These are phyloP conservation scores for Mesorhabditis sp. DNA, from an alignment of 2,888 invertebrate species.

Conservation along the genomic window DNA sequence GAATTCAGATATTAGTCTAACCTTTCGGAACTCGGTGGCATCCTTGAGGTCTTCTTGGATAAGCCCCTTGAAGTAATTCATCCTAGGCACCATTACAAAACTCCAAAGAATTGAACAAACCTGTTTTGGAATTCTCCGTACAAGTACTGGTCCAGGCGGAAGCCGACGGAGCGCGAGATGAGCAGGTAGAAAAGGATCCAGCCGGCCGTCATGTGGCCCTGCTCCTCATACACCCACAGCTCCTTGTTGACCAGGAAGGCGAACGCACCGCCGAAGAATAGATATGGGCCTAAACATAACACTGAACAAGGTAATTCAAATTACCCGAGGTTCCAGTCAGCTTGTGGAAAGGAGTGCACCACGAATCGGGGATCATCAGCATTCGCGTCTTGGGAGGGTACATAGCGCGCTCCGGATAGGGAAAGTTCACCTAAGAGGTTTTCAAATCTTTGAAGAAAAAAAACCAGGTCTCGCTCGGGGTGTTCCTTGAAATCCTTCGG, in stretches of 20 bases:
- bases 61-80: slow-evolving; percentile 50
- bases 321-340: slow-evolving; percentile 78
- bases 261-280: slow-evolving; percentile 75
- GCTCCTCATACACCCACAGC: slow-evolving; percentile 87
- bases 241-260: slow-evolving; percentile 90
- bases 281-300: slow-evolving; percentile 78
- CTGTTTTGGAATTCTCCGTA: slow-evolving; percentile 45
- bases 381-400: slow-evolving; percentile 75
- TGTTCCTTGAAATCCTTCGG: slow-evolving; percentile 60
- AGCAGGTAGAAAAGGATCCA: slow-evolving; percentile 53
- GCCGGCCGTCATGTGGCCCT: slow-evolving; percentile 60
- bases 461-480: slow-evolving; percentile 69
- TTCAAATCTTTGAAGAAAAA: not conserved
- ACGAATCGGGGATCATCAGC: slow-evolving; percentile 88
- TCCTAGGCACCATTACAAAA: slow-evolving; percentile 13
- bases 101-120: not conserved
- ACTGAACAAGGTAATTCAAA: not conserved
- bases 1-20: not conserved
- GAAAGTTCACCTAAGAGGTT: slow-evolving; percentile 67
- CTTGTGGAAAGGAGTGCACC: slow-evolving; percentile 88
- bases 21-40: slow-evolving; percentile 56
- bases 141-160: slow-evolving; percentile 45
- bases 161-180: slow-evolving; percentile 49
- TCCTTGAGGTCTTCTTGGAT: slow-evolving; percentile 56
- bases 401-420: slow-evolving; percentile 70